phyloP scores from a whole-genome alignment of 2,888 invertebrate genomes.

The Resseliella maxima region DNA sequence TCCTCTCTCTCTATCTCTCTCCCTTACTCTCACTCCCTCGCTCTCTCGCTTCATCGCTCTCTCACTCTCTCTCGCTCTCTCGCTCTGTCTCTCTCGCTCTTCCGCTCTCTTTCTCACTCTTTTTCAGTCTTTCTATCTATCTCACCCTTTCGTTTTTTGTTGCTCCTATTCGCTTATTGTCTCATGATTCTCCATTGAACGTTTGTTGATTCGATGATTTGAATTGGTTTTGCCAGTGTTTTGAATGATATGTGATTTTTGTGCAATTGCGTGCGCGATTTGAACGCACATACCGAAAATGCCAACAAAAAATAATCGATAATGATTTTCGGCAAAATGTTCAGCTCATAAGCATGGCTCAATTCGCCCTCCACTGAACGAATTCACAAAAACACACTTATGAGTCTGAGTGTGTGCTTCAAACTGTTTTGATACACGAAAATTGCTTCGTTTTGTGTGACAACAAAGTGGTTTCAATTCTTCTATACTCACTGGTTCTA shows the following conservation, averaged over 20 bases:
- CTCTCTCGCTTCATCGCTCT: no score
- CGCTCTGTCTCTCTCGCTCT: no score
- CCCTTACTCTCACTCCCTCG: no score
- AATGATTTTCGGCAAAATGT: slow-evolving; percentile 11
- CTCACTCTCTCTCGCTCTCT: no score
- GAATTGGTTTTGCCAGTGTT: neutral
- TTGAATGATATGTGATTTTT: slow-evolving; percentile 49
- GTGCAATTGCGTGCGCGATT: slow-evolving; percentile 18
- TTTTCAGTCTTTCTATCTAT: no score
- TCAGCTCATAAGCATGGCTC: neutral
- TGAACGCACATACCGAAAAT: slow-evolving; percentile 2
- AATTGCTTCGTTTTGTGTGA: slow-evolving; percentile 39
- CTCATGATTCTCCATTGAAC: neutral
- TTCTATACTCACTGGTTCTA: no score
- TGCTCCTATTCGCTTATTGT: neutral
- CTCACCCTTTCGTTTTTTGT: neutral
- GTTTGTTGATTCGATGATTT: slow-evolving; percentile 46
- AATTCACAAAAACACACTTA: neutral
- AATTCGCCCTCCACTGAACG: neutral
- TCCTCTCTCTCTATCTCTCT: no score
- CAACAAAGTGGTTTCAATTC: slow-evolving; percentile 17
- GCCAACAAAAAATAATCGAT: slow-evolving; percentile 22
- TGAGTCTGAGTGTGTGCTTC: slow-evolving; percentile 34
- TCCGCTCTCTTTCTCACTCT: no score
- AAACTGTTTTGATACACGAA: slow-evolving; percentile 51